Base-by-base conservation (phyloP, 2,888 invertebrate genomes). In the Ophioninae sp. region DNA sequence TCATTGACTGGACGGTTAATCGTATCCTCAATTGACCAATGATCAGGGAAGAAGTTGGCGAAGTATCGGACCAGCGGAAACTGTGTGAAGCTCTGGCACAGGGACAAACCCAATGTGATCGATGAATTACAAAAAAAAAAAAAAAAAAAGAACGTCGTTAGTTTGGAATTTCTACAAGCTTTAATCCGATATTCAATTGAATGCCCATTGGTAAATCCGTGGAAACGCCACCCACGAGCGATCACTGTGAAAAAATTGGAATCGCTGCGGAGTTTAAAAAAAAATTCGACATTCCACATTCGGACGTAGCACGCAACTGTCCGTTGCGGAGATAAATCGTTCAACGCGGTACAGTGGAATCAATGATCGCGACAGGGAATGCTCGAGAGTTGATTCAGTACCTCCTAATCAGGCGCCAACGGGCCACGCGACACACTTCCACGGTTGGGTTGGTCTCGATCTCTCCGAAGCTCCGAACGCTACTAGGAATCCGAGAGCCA, bases 391-490 rank as follows among this genome's bases (percentile, higher is more conserved):
- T 81, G 65, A 84, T 84, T 84, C 75, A 79, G 74, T 78, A 79
- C 75, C 58, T 71, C 69, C 65, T 84, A 84, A 84, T 84, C 81
- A 84, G 83, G 83, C 83, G 81, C 83, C 81, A 83, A 78, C 77
- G 56, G 73, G 78, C 81, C 77, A 81, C 83, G 81, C 81, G 83
- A 80, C 81, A 59, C 51, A 74, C 41, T 39, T 59, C 30, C 30
- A 51, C 51, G 8, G 8, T 20, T 51, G n/a, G 44, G 51, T 51
- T n/a, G 9, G 3, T 13, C 51, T n/a, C 63, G n/a, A 63, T 61
- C 61, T 30, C 41, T 63, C 51, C 51, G 8, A 22, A 67, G 41
- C 56, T 65, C 58, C 17, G 44, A 37, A 71, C n/a, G 20, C 56
- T 20, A 39, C 68, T 44, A 59, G 41, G 61, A 10, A 51, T 44